Evolutionary conservation across 1,140 invertebrate genomes (phyloP), one percentile per base, ranked within the genome.

Genomic region (Saxidomus purpurata): DNA sequence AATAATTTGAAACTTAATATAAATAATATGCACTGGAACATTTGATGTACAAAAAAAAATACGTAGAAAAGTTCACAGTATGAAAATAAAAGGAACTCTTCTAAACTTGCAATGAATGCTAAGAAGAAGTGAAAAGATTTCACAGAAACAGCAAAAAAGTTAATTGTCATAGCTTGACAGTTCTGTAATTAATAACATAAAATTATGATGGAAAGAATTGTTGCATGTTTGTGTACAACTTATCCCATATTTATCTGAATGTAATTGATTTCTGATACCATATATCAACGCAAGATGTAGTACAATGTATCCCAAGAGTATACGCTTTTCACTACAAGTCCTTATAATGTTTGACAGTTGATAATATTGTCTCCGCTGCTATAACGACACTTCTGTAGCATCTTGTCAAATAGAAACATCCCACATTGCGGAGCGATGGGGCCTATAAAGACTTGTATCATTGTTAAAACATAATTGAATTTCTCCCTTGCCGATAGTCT

Each of bases 391-490:
- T 88, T 80, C 17, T 17, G 52, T 38, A 80, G 40, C 55, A 1
- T 40, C 61, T 36, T 63, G 59, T 80, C 55, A 36, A 36, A 4
- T 6, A 52, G 43, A 81, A 61, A 69, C 40, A 47, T 34, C 43
- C 49, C 74, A 88, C 86, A 88, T 88, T 88, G 86, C 86, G 28
- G 31, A 43, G 34, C 43, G 40, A 0, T 1, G 76, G 40, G 86
- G 76, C 81, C 77, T 0, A 69, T 88, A 80, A 69, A 80, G 76
- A 25, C 31, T 19, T 52, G 76, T 77, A 71, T 79, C 38, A 55
- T 69, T 83, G 87, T 89, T 89, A 84, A 89, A 89, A 89, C 87
- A 82, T 89, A 89, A 89, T 89, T 89, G 81, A 76, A 89, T 89
- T 89, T 74, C 79, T 76, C 63, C 69, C 67, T 31, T 59, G 87